Base-by-base conservation (phyloP, 2,797 vertebrate genomes). In the Podarcis lilfordi region DNA sequence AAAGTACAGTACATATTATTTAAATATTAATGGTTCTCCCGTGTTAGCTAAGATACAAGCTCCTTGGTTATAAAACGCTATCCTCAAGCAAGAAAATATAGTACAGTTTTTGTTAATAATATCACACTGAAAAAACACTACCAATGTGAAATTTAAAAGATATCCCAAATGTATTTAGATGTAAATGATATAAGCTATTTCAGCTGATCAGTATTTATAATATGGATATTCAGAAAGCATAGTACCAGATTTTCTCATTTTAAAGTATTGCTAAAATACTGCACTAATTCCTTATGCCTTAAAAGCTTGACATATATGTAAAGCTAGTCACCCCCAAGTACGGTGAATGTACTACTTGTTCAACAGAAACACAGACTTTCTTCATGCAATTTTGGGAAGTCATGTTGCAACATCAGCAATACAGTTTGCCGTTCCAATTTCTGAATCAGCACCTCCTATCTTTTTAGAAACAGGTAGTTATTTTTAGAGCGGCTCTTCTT, bases 401-500 rank as follows among this genome's bases (percentile, higher is more conserved):
- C 40, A 32, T 82, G 74, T 68, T 8, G 84, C 0, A 86, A 0
- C 0, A 92, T 90, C 8, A 91, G 90, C 82, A 93, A 90, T 68
- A 72, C 32, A 78, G 21, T 0, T 0, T 79, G 61, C 84, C 0
- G 0, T 92, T 84, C 88, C 83, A 91, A 84, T 78, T 76, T 71
- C 86, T 89, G 75, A 89, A 90, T 84, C 88, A 93, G 90, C 29
- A 75, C 77, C 32, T 50, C 19, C 0, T 78, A 92, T 82, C 85
- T 88, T 83, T 40, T 90, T 88, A 91, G 82, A 90, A 92, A 91
- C 78, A 93, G 69, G 0, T 9, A 69, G 85, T 86, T 94, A 94
- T 92, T 95, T 94, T 89, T 93, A 88, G 77, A 89, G 87, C 89
- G 50, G 3, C 5, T 77, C 69, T 35, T 88, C 8, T 1, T 68